Conservation (phyloP, 2,113 vertebrate genomes). For the Vulpes lagopus region DNA sequence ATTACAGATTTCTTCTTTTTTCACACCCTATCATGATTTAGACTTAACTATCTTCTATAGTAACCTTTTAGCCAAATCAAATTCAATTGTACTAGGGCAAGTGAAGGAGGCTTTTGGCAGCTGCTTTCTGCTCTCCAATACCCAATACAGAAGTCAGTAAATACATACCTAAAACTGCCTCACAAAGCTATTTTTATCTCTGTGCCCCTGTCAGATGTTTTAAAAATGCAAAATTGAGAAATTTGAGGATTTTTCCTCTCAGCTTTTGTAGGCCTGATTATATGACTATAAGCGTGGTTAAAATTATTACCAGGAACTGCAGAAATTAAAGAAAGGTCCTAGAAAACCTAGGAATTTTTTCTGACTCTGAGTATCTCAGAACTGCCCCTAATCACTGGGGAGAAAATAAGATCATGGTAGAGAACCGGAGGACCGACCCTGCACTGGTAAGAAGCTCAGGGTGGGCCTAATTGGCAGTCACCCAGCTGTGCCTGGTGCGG, state of each 20-base stretch:
- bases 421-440: background rate
- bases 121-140: background rate
- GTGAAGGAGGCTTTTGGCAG: background rate
- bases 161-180: background rate
- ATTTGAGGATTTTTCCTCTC: background rate
- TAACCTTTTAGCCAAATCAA: background rate
- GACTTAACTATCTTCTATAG: background rate
- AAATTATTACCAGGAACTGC: background rate
- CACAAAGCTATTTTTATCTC: background rate
- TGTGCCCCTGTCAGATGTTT: background rate
- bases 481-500: background rate
- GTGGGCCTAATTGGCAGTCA: constrained; percentile 55
- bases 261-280: background rate
- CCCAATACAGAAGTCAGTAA: background rate
- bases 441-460: background rate
- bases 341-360: background rate
- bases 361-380: background rate
- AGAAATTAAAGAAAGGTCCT: background rate
- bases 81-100: background rate
- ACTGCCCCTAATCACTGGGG: background rate
- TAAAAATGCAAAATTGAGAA: background rate
- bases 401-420: background rate
- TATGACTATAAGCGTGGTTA: background rate
- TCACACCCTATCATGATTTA: background rate
- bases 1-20: background rate